Percentiles rank a stretch among this genome's conserved stretches.
Evolutionary conservation across 2,113 vertebrate species (phyloP).

Genomic region (Sula dactylatra): DNA sequence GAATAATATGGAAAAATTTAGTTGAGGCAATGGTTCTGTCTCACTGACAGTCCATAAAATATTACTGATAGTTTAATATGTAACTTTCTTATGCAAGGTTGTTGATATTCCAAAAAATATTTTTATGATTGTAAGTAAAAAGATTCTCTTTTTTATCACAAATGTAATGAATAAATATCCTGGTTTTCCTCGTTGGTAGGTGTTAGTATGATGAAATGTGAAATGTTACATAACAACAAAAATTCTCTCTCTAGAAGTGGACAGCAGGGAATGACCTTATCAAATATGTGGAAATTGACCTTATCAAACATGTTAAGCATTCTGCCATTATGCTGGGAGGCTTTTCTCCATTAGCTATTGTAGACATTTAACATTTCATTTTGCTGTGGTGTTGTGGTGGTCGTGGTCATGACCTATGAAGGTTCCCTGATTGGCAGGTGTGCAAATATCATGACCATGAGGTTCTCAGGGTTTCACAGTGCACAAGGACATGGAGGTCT

Average conservation of each 20-base stretch:
- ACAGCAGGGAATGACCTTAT: neutral
- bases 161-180: neutral
- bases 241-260: neutral
- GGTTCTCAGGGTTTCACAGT: neutral
- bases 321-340: neutral
- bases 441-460: fast-evolving
- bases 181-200: neutral
- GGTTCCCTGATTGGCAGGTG: fast-evolving
- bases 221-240: neutral
- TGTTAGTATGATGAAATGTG: neutral
- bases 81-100: neutral
- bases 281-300: neutral
- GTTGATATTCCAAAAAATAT: neutral
- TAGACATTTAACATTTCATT: neutral
- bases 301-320: neutral
- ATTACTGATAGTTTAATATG: neutral
- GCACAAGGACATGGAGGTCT: neutral
- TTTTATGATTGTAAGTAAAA: neutral
- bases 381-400: neutral
- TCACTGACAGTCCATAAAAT: neutral
- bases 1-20: neutral
- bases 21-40: neutral
- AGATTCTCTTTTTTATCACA: neutral
- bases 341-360: neutral
- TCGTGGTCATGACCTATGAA: neutral